Evolutionary conservation across 2,888 invertebrate species (phyloP), one percentile per base, ranked within the genome.

Genomic region (Scelioninae gen. 2): DNA sequence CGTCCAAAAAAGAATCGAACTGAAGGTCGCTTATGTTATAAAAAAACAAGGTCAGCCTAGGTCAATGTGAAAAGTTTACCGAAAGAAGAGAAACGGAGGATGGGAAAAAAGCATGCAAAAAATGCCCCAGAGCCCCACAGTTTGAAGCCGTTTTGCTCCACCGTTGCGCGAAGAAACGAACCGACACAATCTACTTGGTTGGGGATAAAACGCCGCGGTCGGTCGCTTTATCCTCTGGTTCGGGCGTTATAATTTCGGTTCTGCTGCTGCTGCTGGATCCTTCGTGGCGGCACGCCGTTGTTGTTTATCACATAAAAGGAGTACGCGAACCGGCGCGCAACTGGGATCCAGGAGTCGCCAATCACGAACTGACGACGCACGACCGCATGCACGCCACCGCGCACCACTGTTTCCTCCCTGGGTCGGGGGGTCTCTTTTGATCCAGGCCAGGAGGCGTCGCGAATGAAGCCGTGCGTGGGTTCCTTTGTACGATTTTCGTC

Each of bases 141-240:
- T 92, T 95, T 95, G 95, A 92, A 92, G 92, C 94, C 92, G 92
- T 89, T 90, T 89, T 89, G 85, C 85, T 85, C 83, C 84, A 85
- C 85, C 78, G 84, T 84, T 81, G 82, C 79, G 78, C 76, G 78
- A 78, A 74, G 76, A 77, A 78, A 78, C 74, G 65, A 77, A 72
- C 74, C 75, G 73, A 69, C 68, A 50, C 65, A 73, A 73, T 69
- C 73, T 10, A 71, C 61, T 70, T 41, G 35, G 33, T n/a, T 28
- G 31, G 28, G 65, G 52, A 43, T 52, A 37, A 52, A 65, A 48
- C 73, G 74, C 25, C 75, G 58, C 58, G 43, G 52, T 13, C 33
- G 46, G 37, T 15, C 16, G 39, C 70, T 58, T 57, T 39, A 46
- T 73, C 68, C 53, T 52, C 18, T 19, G 15, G 19, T 6, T 19